Conservation (phyloP, 2,888 invertebrate genomes). For the Microplitis manilae region DNA sequence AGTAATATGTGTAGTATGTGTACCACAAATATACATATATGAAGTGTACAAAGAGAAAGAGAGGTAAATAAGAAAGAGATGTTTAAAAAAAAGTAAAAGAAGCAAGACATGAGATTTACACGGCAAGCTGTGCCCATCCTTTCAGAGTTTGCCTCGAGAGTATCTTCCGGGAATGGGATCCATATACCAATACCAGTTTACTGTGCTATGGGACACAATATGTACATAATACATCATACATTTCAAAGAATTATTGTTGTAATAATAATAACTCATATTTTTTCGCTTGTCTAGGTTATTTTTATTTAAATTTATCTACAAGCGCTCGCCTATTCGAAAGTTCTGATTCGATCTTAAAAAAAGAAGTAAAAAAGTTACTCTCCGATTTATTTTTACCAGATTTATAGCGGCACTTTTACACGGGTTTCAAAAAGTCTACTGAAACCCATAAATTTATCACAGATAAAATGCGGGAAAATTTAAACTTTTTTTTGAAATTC, state of each 20-base stretch:
- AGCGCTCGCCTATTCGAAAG: too few relatives aligned
- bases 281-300: background rate
- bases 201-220: conserved; percentile 13
- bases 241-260: background rate
- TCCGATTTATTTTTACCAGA: too few relatives aligned
- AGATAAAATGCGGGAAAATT: too few relatives aligned
- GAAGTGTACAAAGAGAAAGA: background rate
- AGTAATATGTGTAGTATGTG: conserved; percentile 28
- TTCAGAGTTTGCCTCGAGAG: conserved; percentile 42
- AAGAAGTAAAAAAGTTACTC: too few relatives aligned
- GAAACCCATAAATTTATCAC: too few relatives aligned
- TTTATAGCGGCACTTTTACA: too few relatives aligned
- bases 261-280: background rate
- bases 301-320: background rate
- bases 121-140: conserved; percentile 12
- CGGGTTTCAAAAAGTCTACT: too few relatives aligned
- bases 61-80: background rate
- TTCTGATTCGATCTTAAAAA: too few relatives aligned
- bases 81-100: background rate
- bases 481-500: too few relatives aligned
- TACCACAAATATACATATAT: conserved; percentile 20
- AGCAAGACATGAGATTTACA: conserved; percentile 19
- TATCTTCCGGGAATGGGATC: conserved; percentile 49
- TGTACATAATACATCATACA: background rate
- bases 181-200: conserved; percentile 30